These are phyloP conservation scores for Schizotus pectinicornis DNA, from an alignment of 2,888 invertebrate species.

Conservation along the genomic window DNA sequence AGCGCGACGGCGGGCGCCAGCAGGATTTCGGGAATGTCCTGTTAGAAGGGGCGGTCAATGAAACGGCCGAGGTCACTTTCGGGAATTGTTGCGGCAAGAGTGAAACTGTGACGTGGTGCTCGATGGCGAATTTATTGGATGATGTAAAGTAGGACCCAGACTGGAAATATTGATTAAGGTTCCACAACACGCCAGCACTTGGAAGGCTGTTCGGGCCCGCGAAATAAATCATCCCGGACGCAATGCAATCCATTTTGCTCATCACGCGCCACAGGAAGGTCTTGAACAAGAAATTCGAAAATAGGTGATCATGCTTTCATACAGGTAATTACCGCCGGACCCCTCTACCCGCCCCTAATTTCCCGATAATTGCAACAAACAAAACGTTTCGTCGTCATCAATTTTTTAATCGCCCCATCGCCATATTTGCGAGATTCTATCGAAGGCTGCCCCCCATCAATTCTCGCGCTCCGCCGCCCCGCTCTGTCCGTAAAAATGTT, in stretches of 20 bases:
- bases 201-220: slow-evolving; percentile 34
- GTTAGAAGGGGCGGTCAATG: slow-evolving; percentile 3
- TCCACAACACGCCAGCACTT: slow-evolving; percentile 39
- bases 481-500: too few relatives aligned
- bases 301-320: slow-evolving; percentile 56
- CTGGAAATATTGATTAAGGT: slow-evolving; percentile 54
- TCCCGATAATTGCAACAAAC: background rate
- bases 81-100: background rate
- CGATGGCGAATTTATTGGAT: slow-evolving; percentile 20
- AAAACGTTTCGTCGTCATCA: background rate
- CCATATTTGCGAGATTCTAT: too few relatives aligned
- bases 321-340: slow-evolving; percentile 43
- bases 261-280: slow-evolving; percentile 49
- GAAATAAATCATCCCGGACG: slow-evolving; percentile 44
- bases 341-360: background rate
- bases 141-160: slow-evolving; percentile 38
- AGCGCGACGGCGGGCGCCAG: background rate
- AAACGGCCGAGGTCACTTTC: background rate
- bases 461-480: too few relatives aligned
- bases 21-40: background rate
- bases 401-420: too few relatives aligned
- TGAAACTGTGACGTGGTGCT: slow-evolving; percentile 23
- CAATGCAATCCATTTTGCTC: slow-evolving; percentile 52
- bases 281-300: slow-evolving; percentile 49
- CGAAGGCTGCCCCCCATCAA: too few relatives aligned